Conservation (phyloP, 2,113 vertebrate genomes). For the Peromyscus leucopus region DNA sequence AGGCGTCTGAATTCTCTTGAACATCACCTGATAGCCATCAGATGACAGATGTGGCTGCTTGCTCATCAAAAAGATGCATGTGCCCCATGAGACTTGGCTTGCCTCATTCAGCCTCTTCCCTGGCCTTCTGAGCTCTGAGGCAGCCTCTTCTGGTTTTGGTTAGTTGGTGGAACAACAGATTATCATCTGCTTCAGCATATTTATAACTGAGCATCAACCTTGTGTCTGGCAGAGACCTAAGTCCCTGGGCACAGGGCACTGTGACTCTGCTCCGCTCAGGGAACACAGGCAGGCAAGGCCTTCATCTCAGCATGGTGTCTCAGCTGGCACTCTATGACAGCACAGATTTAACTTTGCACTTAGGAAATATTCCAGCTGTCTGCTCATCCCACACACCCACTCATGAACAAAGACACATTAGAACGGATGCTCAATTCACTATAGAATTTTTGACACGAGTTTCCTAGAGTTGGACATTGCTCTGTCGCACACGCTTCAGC, state of each 20-base stretch:
- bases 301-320: conserved; percentile 1
- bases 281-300: background rate
- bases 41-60: background rate
- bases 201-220: background rate
- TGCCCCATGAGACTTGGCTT: background rate
- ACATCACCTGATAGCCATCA: background rate
- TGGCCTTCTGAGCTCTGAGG: background rate
- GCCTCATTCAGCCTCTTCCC: background rate
- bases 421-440: conserved; percentile 61
- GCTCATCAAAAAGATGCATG: background rate
- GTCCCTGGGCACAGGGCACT: background rate
- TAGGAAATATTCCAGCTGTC: conserved; percentile 75
- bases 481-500: background rate
- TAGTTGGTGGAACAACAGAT: background rate
- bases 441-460: conserved; percentile 55
- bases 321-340: conserved; percentile 45
- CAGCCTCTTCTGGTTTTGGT: background rate
- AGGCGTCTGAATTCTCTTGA: conserved; percentile 13
- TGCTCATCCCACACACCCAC: conserved; percentile 61
- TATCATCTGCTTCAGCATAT: background rate
- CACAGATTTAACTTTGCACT: conserved; percentile 70
- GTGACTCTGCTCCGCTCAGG: background rate
- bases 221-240: background rate
- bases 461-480: conserved; percentile 51
- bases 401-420: conserved; percentile 73